Evolutionary conservation across 1,140 invertebrate species (phyloP).

Genomic region (Araneus ventricosus): DNA sequence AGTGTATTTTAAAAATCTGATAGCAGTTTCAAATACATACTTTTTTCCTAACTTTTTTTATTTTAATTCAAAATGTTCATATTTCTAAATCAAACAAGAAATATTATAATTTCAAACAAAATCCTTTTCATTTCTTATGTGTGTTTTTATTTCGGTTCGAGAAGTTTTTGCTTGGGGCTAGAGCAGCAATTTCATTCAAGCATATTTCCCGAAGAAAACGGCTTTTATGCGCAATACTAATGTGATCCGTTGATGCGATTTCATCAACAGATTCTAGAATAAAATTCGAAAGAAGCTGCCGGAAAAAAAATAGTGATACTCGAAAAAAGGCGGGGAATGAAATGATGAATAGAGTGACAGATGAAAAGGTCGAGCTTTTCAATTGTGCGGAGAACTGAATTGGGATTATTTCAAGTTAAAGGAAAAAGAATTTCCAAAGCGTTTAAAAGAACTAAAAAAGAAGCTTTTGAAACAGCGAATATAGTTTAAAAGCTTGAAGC

Average conservation of each 20-base stretch:
- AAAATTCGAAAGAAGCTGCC: neutral
- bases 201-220: neutral
- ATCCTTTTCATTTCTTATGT: neutral
- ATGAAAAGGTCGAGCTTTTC: conserved; percentile 15
- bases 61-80: too few species aligned
- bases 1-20: too few species aligned
- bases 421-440: neutral
- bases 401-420: conserved; percentile 31
- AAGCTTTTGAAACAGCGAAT: conserved; percentile 5
- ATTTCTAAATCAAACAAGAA: too few species aligned
- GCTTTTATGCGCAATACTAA: neutral
- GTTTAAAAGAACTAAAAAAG: neutral
- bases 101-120: too few species aligned
- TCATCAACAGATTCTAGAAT: conserved; percentile 23
- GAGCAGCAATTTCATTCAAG: neutral
- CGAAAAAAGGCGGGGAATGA: neutral
- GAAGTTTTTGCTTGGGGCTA: neutral
- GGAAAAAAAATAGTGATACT: conserved; percentile 18
- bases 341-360: conserved; percentile 40
- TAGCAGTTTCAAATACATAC: too few species aligned
- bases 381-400: conserved; percentile 3
- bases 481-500: neutral
- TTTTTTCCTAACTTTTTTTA: too few species aligned
- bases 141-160: neutral
- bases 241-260: conserved; percentile 23